phyloP scores from a whole-genome alignment of 2,888 invertebrate species.

The Ophonus ardosiacus region DNA sequence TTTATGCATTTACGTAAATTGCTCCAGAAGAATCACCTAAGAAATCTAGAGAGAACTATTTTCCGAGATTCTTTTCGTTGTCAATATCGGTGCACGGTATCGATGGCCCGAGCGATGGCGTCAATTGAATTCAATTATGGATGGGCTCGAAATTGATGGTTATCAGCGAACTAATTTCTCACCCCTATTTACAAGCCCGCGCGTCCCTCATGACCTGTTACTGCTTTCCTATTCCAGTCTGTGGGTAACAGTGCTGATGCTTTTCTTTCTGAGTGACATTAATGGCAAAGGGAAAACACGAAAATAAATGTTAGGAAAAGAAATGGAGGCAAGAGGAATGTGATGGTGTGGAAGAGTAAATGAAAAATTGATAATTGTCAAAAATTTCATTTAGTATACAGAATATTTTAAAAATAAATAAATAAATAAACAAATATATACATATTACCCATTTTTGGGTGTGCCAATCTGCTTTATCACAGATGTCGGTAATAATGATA shows the following conservation, averaged over 20 bases:
- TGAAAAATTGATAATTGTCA: too few species aligned
- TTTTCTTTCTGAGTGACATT: background rate
- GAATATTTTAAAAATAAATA: too few species aligned
- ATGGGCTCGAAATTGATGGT: conserved; percentile 56
- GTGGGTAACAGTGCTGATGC: background rate
- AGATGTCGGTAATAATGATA: too few species aligned
- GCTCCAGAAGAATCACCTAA: background rate
- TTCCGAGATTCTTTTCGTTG: background rate
- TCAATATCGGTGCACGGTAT: background rate
- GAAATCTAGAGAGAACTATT: background rate
- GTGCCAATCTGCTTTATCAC: too few species aligned
- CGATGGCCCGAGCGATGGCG: conserved; percentile 38
- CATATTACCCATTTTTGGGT: too few species aligned
- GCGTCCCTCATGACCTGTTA: background rate
- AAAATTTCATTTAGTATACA: too few species aligned
- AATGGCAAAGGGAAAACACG: background rate
- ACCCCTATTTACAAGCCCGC: conserved; percentile 41
- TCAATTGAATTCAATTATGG: conserved; percentile 61
- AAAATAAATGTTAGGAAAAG: background rate
- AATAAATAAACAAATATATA: too few species aligned
- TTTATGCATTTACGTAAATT: background rate
- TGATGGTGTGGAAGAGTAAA: too few species aligned
- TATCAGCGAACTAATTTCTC: conserved; percentile 61
- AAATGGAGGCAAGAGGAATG: too few species aligned
- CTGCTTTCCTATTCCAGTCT: background rate